Conservation (phyloP, 2,888 invertebrate species). For the Ferdinandea cuprea region DNA sequence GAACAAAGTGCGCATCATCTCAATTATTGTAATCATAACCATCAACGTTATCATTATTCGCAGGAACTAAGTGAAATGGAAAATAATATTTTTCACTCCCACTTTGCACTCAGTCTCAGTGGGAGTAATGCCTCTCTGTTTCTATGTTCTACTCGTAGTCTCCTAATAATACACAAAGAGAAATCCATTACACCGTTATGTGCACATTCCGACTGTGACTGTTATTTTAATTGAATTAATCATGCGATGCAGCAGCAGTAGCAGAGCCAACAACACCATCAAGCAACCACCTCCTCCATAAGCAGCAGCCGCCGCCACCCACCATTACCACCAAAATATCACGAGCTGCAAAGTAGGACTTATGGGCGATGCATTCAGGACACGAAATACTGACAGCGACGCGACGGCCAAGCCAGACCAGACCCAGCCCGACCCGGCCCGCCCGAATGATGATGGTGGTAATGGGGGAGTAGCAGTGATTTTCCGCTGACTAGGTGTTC, state of each 20-base stretch:
- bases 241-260: conserved; percentile 57
- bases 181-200: conserved; percentile 52
- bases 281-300: neutral
- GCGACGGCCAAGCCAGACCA: neutral
- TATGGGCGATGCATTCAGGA: conserved; percentile 55
- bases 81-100: conserved; percentile 48
- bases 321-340: conserved; percentile 21
- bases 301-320: conserved; percentile 5
- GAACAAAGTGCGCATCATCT: conserved; percentile 19
- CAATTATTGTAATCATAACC: conserved; percentile 49
- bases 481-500: conserved; percentile 71
- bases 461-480: conserved; percentile 43
- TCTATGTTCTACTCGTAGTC: neutral
- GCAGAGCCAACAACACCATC: neutral
- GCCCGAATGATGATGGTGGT: neutral
- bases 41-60: conserved; percentile 50
- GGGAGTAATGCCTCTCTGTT: neutral
- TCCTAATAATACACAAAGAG: conserved; percentile 40
- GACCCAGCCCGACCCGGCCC: neutral
- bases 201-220: conserved; percentile 61
- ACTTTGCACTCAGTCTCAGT: conserved; percentile 10
- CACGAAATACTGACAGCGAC: conserved; percentile 37
- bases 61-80: conserved; percentile 55
- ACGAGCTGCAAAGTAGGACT: conserved; percentile 49
- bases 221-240: conserved; percentile 74